phyloP scores from a whole-genome alignment of 1,140 invertebrate species.

The Lasaia peninsularis region DNA sequence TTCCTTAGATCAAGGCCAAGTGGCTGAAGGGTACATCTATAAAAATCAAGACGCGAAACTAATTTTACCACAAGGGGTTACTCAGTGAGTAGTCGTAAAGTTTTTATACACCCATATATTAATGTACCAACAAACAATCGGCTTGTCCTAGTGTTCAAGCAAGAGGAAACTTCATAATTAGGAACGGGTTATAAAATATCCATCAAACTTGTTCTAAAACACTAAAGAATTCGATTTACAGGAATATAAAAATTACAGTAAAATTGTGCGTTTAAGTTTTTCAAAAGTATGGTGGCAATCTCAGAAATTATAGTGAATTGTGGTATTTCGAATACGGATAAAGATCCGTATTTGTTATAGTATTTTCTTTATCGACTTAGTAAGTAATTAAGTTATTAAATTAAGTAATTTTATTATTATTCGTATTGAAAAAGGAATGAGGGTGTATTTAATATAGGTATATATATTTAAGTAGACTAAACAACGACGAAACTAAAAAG shows the following conservation, averaged over 20 bases:
- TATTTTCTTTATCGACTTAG: no score
- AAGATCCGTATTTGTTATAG: no score
- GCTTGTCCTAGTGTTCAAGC: conserved; percentile 51
- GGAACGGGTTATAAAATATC: conserved; percentile 65
- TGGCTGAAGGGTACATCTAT: conserved; percentile 12
- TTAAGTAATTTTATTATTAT: no score
- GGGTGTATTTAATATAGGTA: no score
- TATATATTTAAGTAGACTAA: no score
- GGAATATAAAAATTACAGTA: conserved; percentile 10
- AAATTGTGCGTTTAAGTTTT: conserved; percentile 1
- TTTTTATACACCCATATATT: conserved; percentile 56
- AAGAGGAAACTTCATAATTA: conserved; percentile 65
- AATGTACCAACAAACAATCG: conserved; percentile 52
- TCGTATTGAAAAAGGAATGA: no score
- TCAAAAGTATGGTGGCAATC: not conserved
- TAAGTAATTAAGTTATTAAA: no score
- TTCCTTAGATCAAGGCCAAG: not conserved
- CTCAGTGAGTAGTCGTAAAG: conserved; percentile 53
- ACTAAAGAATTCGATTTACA: conserved; percentile 31
- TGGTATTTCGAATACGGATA: not conserved
- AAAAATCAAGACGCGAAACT: conserved; percentile 38
- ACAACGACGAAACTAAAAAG: no score
- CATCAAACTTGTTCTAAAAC: conserved; percentile 61
- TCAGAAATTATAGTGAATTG: not conserved
- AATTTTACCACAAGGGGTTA: conserved; percentile 63